Evolutionary conservation across 2,797 vertebrate genomes (phyloP).

Genomic region (Cossypha heuglini): DNA sequence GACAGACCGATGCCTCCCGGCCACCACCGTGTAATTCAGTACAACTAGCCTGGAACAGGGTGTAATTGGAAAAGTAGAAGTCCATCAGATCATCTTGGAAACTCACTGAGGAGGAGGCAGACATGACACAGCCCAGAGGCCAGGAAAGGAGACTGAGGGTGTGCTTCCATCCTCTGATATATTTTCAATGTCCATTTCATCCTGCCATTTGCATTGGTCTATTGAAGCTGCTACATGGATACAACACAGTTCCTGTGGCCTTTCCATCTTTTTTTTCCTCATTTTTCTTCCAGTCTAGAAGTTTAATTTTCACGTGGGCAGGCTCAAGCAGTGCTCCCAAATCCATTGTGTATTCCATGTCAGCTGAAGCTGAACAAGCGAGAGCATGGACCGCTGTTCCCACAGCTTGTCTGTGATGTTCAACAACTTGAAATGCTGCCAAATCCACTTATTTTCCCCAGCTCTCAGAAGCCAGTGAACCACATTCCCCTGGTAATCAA

Average conservation of each 20-base stretch:
- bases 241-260: not conserved
- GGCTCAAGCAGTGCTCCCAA: not conserved
- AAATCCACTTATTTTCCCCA: not conserved
- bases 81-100: not conserved
- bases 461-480: not conserved
- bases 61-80: not conserved
- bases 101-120: not conserved
- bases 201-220: not conserved
- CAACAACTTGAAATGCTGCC: not conserved
- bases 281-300: not conserved
- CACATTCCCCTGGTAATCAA: not conserved
- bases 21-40: not conserved
- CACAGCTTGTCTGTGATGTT: not conserved
- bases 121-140: not conserved
- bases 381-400: not conserved
- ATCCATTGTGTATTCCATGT: not conserved
- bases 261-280: not conserved
- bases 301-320: not conserved
- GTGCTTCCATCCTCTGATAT: not conserved
- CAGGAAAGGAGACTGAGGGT: not conserved
- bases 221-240: not conserved
- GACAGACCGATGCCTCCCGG: not conserved
- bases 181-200: accelerated
- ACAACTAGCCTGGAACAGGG: not conserved
- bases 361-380: not conserved